These are phyloP conservation scores for Athene noctua DNA, from an alignment of 2,113 vertebrate genomes.

Conservation along the genomic window DNA sequence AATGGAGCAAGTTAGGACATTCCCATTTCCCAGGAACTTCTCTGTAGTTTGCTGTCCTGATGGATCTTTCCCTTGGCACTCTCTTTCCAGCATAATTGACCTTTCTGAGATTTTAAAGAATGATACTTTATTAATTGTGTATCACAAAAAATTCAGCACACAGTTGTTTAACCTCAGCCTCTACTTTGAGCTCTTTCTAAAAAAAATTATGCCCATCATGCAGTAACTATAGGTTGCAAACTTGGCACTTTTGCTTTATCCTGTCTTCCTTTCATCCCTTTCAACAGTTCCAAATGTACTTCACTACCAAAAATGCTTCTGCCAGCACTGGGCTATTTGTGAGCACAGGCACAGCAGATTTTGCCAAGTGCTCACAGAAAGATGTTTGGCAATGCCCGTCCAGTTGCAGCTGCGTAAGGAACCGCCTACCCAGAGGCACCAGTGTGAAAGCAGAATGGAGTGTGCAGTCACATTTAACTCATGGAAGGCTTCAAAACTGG, in stretches of 20 bases:
- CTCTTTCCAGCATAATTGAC: neutral
- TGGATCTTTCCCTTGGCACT: neutral
- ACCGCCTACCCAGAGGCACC: neutral
- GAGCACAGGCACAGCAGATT: neutral
- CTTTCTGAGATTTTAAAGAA: neutral
- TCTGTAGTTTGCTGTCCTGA: neutral
- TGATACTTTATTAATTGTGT: neutral
- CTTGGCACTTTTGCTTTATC: neutral
- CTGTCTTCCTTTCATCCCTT: neutral
- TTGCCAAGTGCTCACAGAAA: neutral
- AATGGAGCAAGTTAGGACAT: neutral
- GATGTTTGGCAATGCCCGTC: neutral
- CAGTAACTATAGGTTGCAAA: neutral
- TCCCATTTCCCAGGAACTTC: neutral
- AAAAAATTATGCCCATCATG: neutral
- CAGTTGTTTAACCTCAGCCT: neutral
- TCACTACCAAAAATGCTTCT: neutral
- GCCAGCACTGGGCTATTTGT: neutral
- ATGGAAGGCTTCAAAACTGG: neutral
- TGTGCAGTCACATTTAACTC: neutral
- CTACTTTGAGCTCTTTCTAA: neutral
- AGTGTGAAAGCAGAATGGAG: neutral
- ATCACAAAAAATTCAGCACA: neutral
- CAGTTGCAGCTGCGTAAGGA: neutral
- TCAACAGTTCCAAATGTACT: neutral